Evolutionary conservation across 64 coral and sea anemone genomes (phyloP).

Genomic region (Dendrophyllia cribrosa): DNA sequence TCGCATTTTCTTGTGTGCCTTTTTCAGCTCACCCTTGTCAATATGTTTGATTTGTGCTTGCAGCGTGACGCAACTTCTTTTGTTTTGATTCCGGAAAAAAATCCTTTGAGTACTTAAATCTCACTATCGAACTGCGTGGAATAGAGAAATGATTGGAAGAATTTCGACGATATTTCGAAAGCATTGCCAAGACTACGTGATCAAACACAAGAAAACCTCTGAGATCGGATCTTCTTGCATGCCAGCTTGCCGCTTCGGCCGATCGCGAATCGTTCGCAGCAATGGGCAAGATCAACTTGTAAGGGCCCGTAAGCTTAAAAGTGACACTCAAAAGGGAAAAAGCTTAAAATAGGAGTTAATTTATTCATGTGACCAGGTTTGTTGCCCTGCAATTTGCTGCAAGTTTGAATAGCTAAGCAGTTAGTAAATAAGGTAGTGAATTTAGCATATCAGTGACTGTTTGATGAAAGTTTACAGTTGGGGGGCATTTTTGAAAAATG

Average conservation of each 20-base stretch:
- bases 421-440: slow-evolving; percentile 38
- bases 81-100: slow-evolving; percentile 50
- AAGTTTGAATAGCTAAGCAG: slow-evolving; percentile 44
- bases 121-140: slow-evolving; percentile 6
- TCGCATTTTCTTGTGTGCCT: slow-evolving; percentile 41
- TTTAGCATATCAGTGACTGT: slow-evolving; percentile 32
- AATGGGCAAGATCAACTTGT: slow-evolving; percentile 9
- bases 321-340: slow-evolving; percentile 19
- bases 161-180: neutral
- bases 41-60: slow-evolving; percentile 44
- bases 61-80: slow-evolving; percentile 35
- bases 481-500: neutral
- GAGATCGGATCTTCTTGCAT: neutral
- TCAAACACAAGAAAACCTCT: no score
- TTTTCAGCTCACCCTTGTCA: slow-evolving; percentile 46
- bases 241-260: neutral
- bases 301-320: slow-evolving; percentile 2
- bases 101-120: slow-evolving; percentile 47
- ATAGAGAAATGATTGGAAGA: neutral
- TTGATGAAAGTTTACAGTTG: slow-evolving; percentile 8
- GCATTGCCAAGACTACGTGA: neutral
- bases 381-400: slow-evolving; percentile 33
- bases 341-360: slow-evolving; percentile 15
- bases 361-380: slow-evolving; percentile 43
- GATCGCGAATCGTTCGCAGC: neutral